phyloP scores from a whole-genome alignment of 2,888 invertebrate species.

The Eupithecia subfuscata region DNA sequence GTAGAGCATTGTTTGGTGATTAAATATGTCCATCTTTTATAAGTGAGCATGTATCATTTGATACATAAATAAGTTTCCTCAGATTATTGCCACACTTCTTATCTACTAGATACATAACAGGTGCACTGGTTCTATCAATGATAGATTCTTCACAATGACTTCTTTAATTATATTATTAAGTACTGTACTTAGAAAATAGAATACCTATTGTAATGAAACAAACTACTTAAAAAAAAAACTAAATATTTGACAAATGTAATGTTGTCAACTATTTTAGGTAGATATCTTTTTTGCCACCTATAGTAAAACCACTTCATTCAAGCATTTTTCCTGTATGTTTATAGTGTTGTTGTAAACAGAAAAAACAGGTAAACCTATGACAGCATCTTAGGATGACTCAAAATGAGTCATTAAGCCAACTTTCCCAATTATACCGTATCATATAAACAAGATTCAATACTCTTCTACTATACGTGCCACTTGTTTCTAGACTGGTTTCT shows the following conservation, averaged over 20 bases:
- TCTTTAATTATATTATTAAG: neutral
- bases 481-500: too few relatives aligned
- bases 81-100: neutral
- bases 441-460: neutral
- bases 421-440: neutral
- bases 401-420: neutral
- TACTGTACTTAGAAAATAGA: neutral
- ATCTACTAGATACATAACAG: neutral
- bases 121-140: neutral
- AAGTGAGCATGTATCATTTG: neutral
- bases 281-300: neutral
- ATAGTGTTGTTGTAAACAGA: neutral
- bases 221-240: neutral
- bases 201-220: neutral
- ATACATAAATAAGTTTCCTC: neutral
- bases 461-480: neutral
- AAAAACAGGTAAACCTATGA: conserved; percentile 1
- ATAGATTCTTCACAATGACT: neutral
- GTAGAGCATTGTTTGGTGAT: neutral
- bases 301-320: neutral
- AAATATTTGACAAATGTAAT: neutral
- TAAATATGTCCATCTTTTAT: neutral
- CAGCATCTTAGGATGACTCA: neutral
- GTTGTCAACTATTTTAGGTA: neutral
- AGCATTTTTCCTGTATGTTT: neutral